These are phyloP conservation scores for Brachypodius melanocephalos DNA, from an alignment of 2,113 vertebrate species.

Conservation along the genomic window DNA sequence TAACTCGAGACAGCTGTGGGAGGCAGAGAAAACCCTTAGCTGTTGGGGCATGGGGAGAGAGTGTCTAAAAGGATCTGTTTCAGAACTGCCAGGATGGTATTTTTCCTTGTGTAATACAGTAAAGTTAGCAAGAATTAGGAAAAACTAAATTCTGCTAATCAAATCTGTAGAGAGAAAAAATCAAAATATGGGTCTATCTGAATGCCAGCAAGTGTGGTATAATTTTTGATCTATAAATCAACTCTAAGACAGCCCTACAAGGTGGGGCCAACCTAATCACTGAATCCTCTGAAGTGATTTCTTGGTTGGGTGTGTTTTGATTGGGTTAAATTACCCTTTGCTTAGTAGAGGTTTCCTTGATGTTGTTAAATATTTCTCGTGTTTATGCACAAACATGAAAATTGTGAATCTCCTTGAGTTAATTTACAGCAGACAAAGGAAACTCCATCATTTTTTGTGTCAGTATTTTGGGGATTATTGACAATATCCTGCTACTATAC, in stretches of 20 bases:
- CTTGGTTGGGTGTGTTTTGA: not conserved
- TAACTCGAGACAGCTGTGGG: slow-evolving; percentile 68
- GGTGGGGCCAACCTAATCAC: not conserved
- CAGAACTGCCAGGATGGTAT: not conserved
- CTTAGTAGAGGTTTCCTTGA: not conserved
- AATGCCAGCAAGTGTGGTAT: not conserved
- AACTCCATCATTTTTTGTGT: not conserved
- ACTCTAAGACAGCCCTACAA: not conserved
- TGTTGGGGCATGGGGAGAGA: not conserved
- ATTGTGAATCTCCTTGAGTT: not conserved
- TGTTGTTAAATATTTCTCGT: not conserved
- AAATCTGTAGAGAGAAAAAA: not conserved
- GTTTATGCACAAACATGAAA: not conserved
- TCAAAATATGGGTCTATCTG: not conserved
- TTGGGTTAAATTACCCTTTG: not conserved
- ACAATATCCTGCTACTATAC: not conserved
- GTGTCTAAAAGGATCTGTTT: not conserved
- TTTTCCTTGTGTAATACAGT: not conserved
- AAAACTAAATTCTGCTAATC: not conserved
- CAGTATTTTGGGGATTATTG: not conserved
- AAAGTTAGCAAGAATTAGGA: not conserved
- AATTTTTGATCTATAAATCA: not conserved
- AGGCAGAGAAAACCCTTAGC: not conserved
- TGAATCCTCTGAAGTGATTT: not conserved
- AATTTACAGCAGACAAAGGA: not conserved